Evolutionary conservation across 2,113 vertebrate genomes (phyloP).

Genomic region (Sarotherodon lohbergeri): DNA sequence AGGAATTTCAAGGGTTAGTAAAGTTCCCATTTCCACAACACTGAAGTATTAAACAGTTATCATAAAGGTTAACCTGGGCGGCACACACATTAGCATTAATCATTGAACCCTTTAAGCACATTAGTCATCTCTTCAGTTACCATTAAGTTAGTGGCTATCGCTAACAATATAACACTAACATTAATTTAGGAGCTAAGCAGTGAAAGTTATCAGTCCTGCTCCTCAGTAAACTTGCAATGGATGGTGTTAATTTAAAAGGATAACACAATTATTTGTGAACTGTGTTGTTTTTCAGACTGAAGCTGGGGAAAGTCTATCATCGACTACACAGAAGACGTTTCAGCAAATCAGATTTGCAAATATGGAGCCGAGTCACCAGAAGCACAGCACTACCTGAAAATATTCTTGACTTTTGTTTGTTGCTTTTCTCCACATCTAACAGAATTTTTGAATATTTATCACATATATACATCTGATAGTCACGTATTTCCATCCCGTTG

Average conservation of each 20-base stretch:
- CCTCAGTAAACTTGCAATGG: neutral
- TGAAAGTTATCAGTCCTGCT: neutral
- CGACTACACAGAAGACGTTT: fast-evolving
- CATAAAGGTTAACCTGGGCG: neutral
- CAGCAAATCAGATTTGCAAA: neutral
- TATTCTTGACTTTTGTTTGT: neutral
- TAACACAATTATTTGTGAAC: neutral
- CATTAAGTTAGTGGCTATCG: fast-evolving
- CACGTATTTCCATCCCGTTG: fast-evolving
- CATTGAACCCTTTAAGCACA: neutral
- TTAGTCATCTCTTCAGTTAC: neutral
- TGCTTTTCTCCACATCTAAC: neutral
- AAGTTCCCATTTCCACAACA: neutral
- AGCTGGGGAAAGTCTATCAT: neutral
- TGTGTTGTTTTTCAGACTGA: neutral
- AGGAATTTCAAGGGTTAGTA: neutral
- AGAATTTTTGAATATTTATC: neutral
- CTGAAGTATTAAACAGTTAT: neutral
- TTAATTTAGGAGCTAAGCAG: neutral
- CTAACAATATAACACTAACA: neutral
- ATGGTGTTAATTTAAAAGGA: neutral
- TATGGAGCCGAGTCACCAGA: neutral
- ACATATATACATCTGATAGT: neutral
- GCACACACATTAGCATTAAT: neutral
- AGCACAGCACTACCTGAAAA: neutral